phyloP scores from a whole-genome alignment of 2,888 invertebrate species.

The Thera obeliscata region DNA sequence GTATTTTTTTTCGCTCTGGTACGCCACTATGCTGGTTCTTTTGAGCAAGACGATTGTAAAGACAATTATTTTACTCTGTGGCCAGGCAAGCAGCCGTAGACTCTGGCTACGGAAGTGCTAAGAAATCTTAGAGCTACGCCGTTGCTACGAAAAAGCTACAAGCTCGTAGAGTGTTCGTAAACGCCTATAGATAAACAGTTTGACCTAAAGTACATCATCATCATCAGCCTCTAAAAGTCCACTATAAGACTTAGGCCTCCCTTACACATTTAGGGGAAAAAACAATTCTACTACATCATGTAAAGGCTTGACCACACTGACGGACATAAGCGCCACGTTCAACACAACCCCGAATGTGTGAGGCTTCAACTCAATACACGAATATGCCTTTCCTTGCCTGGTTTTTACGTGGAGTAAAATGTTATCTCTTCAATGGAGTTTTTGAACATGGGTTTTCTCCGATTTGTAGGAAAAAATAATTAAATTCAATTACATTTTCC shows the following conservation, averaged over 20 bases:
- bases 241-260: too few relatives aligned
- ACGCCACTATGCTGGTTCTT: too few relatives aligned
- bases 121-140: not conserved
- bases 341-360: not conserved
- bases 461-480: too few relatives aligned
- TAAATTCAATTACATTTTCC: too few relatives aligned
- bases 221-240: not conserved
- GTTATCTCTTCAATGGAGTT: too few relatives aligned
- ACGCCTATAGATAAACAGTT: not conserved
- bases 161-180: not conserved
- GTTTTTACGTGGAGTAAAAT: too few relatives aligned
- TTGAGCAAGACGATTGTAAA: too few relatives aligned
- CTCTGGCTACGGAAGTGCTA: not conserved
- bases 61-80: too few relatives aligned
- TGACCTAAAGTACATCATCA: not conserved
- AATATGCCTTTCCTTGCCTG: not conserved
- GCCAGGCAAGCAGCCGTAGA: not conserved
- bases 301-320: not conserved
- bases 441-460: too few relatives aligned
- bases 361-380: not conserved
- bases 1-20: too few relatives aligned
- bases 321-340: not conserved
- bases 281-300: not conserved
- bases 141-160: slow-evolving; percentile 3
- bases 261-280: not conserved